These are phyloP conservation scores for Meloidogyne floridensis DNA, from an alignment of 1,140 invertebrate species.

Conservation along the genomic window DNA sequence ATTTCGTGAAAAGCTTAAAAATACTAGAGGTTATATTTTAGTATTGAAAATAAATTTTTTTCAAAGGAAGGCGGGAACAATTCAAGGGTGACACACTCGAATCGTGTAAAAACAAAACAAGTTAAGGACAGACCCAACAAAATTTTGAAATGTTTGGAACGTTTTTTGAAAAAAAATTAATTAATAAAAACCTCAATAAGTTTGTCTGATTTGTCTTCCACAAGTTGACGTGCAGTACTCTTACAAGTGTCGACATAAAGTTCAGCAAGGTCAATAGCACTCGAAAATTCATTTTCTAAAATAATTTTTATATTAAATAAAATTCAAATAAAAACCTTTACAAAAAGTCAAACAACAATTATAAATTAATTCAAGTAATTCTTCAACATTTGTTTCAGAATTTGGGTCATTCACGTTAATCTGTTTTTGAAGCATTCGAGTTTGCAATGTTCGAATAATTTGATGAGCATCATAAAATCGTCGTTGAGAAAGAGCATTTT, in stretches of 20 bases:
- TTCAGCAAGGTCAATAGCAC: conserved; percentile 44
- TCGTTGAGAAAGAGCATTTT: conserved; percentile 21
- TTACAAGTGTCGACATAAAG: conserved; percentile 41
- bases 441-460: conserved; percentile 41
- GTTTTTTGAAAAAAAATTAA: neutral
- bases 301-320: neutral
- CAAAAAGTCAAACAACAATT: conserved; percentile 28
- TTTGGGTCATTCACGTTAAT: neutral
- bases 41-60: too few relatives aligned
- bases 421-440: conserved; percentile 29
- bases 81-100: too few relatives aligned
- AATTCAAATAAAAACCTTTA: conserved; percentile 19
- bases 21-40: neutral
- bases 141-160: too few relatives aligned
- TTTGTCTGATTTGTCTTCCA: neutral
- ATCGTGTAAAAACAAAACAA: too few relatives aligned
- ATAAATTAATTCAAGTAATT: conserved; percentile 31
- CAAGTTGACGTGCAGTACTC: neutral
- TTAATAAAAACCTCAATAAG: neutral
- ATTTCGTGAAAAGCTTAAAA: conserved; percentile 6
- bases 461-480: conserved; percentile 53
- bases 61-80: too few relatives aligned
- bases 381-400: neutral
- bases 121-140: too few relatives aligned
- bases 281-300: conserved; percentile 41